Evolutionary conservation across 1,140 invertebrate species (phyloP).

Genomic region (Scaptomyza pallida): DNA sequence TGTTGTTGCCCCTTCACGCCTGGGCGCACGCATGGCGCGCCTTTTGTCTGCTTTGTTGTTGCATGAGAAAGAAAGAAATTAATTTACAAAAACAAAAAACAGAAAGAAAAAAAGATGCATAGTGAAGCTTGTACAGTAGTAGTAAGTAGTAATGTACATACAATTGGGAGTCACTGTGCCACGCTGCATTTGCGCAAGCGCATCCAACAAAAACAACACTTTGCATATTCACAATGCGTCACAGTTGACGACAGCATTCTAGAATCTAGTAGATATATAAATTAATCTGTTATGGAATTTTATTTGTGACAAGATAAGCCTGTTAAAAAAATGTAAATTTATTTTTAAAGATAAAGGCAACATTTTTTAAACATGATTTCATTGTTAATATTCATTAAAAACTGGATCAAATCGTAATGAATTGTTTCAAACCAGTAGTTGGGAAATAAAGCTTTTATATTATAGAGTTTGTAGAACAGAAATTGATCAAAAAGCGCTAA

Average conservation of each 20-base stretch:
- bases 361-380: too few relatives aligned
- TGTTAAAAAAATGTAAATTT: too few relatives aligned
- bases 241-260: background rate
- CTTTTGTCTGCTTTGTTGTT: constrained; percentile 64
- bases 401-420: too few relatives aligned
- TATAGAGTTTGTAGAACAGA: too few relatives aligned
- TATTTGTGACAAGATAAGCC: too few relatives aligned
- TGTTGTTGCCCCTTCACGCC: constrained; percentile 50
- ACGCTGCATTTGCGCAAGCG: background rate
- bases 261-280: background rate
- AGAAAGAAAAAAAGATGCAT: background rate
- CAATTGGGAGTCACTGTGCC: background rate
- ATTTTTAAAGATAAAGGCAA: too few relatives aligned
- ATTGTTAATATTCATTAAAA: too few relatives aligned
- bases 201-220: background rate
- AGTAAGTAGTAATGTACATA: background rate
- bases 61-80: constrained; percentile 10
- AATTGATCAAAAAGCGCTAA: too few relatives aligned
- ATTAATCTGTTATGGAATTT: background rate
- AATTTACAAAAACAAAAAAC: constrained; percentile 9
- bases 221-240: background rate
- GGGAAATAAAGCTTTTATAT: too few relatives aligned
- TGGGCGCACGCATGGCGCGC: constrained; percentile 68
- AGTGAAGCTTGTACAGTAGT: background rate
- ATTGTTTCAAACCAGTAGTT: too few relatives aligned